These are phyloP conservation scores for Tretioscincus oriximinensis DNA, from an alignment of 2,113 vertebrate species.

Conservation along the genomic window DNA sequence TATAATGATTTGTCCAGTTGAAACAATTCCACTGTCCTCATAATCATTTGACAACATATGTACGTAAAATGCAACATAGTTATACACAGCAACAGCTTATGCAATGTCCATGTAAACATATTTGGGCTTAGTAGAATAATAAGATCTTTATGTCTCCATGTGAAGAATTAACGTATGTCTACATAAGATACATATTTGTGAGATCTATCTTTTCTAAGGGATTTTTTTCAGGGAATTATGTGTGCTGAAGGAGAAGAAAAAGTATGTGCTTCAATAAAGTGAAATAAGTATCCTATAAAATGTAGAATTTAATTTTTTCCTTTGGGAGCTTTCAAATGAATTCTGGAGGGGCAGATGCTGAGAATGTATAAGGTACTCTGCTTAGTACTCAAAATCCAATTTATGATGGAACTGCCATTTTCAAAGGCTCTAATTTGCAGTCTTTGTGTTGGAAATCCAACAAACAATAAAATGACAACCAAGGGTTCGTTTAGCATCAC, in stretches of 20 bases:
- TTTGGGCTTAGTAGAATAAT: neutral
- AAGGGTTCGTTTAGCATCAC: neutral
- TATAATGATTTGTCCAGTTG: too few relatives aligned
- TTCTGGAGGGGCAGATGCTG: neutral
- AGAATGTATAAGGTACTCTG: neutral
- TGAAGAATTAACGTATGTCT: neutral
- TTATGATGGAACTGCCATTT: neutral
- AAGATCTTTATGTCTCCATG: neutral
- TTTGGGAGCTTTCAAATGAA: neutral
- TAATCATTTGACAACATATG: neutral
- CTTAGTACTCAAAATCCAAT: neutral
- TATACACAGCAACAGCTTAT: neutral
- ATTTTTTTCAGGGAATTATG: neutral
- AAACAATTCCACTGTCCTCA: too few relatives aligned
- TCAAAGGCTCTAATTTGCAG: neutral
- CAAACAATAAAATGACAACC: neutral
- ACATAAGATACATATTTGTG: neutral
- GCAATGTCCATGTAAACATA: neutral
- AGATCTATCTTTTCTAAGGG: neutral
- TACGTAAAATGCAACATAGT: neutral
- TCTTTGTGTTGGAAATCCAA: neutral
- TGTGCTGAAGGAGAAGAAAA: neutral
- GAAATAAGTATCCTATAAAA: neutral
- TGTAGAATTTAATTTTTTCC: neutral
- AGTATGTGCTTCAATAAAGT: neutral